Evolutionary conservation across 1,140 invertebrate species (phyloP), one percentile per base, ranked within the genome.

Genomic region (Metopolophium dirhodum): DNA sequence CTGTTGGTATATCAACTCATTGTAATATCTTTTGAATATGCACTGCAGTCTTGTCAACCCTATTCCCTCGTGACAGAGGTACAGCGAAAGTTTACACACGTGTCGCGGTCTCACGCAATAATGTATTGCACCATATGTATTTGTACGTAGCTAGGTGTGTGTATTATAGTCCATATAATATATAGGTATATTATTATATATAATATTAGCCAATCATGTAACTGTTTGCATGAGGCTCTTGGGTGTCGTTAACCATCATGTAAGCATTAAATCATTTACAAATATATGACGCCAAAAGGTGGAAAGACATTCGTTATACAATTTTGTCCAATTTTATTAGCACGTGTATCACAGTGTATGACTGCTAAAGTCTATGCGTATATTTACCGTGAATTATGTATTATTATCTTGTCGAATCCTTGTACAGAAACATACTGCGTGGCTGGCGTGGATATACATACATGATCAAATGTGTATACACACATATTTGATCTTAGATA

Each of bases 201-300:
- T 77, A 77, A n/a, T 77, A 77, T n/a, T 77, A 77, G 61, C 30
- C 61, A 77, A 77, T 77, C 14, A 14, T 77, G 61, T 77, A n/a
- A 77, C 30, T 14, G 61, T n/a, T 18, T n/a, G n/a, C 30, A 77
- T 77, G 61, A n/a, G 30, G 4, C 61, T 77, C 61, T 18, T 77
- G 61, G 61, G 61, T 18, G 30, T 77, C 14, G 61, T 77, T n/a
- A 77, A 77, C 30, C 30, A n/a, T 77, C 30, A 77, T 18, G 4
- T 9, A n/a, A 77, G 61, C 61, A n/a, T 77, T 77, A 77, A 77
- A 77, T 77, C 61, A 77, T 77, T 77, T 77, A 77, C n/a, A n/a
- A n/a, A 68, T 30, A n/a, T n/a, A 77, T n/a, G 14, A 35, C 14
- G n/a, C 14, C 11, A n/a, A 77, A 77, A n/a, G n/a, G 14, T 18